Evolutionary conservation across 2,797 vertebrate species (phyloP).

Genomic region (Phrynocephalus forsythii): DNA sequence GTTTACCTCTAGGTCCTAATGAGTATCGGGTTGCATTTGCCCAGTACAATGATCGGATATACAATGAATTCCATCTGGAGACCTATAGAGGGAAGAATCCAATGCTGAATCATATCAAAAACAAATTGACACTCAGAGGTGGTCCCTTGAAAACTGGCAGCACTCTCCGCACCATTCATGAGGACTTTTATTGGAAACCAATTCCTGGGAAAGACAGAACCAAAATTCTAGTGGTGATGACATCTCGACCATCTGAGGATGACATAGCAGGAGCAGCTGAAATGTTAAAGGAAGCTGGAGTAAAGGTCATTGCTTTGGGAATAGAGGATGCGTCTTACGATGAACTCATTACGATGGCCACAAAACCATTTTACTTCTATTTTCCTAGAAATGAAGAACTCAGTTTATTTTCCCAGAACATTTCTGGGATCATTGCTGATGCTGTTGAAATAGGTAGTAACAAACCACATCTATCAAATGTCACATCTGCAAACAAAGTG

Average conservation of each 20-base stretch:
- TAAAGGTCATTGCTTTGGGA: conserved; percentile 72
- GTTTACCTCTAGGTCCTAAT: conserved; percentile 39
- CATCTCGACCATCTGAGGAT: conserved; percentile 67
- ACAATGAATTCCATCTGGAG: conserved; percentile 62
- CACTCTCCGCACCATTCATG: conserved; percentile 58
- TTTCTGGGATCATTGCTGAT: conserved; percentile 53
- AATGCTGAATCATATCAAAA: conserved; percentile 72
- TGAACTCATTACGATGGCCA: conserved; percentile 67
- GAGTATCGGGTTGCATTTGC: conserved; percentile 64
- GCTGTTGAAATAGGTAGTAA: neutral
- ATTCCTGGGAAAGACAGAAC: conserved; percentile 54
- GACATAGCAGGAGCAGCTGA: conserved; percentile 53
- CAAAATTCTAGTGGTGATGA: conserved; percentile 69
- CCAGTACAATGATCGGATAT: conserved; percentile 61
- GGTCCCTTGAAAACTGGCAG: conserved; percentile 62
- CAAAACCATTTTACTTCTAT: conserved; percentile 55
- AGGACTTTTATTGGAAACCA: conserved; percentile 55
- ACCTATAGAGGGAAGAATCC: conserved; percentile 57
- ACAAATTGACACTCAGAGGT: conserved; percentile 50
- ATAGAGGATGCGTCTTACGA: conserved; percentile 54
- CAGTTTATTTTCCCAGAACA: conserved; percentile 44
- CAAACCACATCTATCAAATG: neutral
- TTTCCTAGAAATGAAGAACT: conserved; percentile 53
- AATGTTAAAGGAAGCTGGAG: conserved; percentile 58
- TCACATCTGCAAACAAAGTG: neutral